Evolutionary conservation across 2,888 invertebrate species (phyloP).

Genomic region (Lepidochrysops patricia): DNA sequence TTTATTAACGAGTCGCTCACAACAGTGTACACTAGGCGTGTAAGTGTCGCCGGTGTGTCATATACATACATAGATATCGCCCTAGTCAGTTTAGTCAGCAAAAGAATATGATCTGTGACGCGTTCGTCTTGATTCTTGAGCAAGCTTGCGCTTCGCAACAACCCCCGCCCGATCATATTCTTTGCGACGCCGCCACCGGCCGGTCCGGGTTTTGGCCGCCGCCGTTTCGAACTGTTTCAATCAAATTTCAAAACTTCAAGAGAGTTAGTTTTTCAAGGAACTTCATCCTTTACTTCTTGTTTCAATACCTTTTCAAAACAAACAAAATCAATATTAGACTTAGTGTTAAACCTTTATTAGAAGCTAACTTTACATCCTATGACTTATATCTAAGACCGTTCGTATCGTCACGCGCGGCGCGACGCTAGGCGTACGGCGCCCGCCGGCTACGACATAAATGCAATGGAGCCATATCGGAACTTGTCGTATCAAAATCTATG

Average conservation of each 20-base stretch:
- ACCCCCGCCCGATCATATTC: slow-evolving; percentile 62
- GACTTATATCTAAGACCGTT: slow-evolving; percentile 59
- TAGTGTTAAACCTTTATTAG: slow-evolving; percentile 67
- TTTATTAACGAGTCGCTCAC: slow-evolving; percentile 65
- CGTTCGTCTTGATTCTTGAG: slow-evolving; percentile 48
- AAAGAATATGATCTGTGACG: slow-evolving; percentile 62
- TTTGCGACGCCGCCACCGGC: slow-evolving; percentile 54
- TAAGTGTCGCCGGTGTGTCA: slow-evolving; percentile 46
- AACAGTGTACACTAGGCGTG: slow-evolving; percentile 56
- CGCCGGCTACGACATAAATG: slow-evolving; percentile 59
- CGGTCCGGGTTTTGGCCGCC: slow-evolving; percentile 53
- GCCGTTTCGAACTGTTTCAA: slow-evolving; percentile 64
- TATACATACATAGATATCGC: slow-evolving; percentile 37
- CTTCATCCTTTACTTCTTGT: slow-evolving; percentile 89
- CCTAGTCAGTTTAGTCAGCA: slow-evolving; percentile 26
- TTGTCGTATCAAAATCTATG: slow-evolving; percentile 55
- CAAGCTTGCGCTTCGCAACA: slow-evolving; percentile 44
- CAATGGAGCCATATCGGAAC: slow-evolving; percentile 50
- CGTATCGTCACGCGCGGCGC: slow-evolving; percentile 24
- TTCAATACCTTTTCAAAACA: slow-evolving; percentile 88
- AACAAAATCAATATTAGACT: slow-evolving; percentile 83
- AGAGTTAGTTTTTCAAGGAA: slow-evolving; percentile 74
- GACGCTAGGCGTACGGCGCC: slow-evolving; percentile 30
- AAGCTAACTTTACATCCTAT: slow-evolving; percentile 64
- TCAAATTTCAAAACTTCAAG: slow-evolving; percentile 73